These are phyloP conservation scores for Salminus brasiliensis DNA, from an alignment of 2,113 vertebrate genomes.

Conservation along the genomic window DNA sequence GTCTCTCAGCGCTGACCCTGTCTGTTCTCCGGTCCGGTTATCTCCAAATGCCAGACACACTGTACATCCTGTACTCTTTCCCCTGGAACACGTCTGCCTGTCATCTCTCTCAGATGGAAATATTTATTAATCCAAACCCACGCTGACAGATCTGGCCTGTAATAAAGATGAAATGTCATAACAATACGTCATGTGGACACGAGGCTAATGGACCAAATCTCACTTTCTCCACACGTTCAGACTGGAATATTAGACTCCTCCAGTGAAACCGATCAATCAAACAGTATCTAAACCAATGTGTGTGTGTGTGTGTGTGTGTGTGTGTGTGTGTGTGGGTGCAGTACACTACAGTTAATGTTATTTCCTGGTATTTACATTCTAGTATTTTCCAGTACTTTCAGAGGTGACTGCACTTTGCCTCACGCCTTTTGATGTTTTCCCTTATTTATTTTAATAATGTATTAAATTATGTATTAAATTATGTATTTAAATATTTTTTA, in stretches of 20 bases:
- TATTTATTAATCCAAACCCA: not conserved
- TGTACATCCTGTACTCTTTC: not conserved
- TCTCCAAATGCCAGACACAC: not conserved
- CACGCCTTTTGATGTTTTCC: too few species aligned
- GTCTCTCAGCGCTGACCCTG: not conserved
- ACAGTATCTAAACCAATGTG: too few species aligned
- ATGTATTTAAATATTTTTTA: too few species aligned
- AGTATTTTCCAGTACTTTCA: too few species aligned
- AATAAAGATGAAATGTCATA: not conserved
- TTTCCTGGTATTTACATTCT: too few species aligned
- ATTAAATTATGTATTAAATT: too few species aligned
- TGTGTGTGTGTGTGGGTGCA: too few species aligned
- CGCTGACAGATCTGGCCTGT: not conserved
- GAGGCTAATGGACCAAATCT: not conserved
- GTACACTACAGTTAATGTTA: too few species aligned
- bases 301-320: too few species aligned
- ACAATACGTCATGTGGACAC: not conserved
- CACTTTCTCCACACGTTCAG: not conserved
- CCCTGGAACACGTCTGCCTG: not conserved
- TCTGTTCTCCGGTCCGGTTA: not conserved
- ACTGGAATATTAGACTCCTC: not conserved
- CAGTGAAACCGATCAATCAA: not conserved
- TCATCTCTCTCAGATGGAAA: not conserved
- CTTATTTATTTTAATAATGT: too few species aligned
- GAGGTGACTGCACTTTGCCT: too few species aligned